These are phyloP conservation scores for Miichthys miiuy DNA, from an alignment of 2,797 vertebrate genomes.

Conservation along the genomic window DNA sequence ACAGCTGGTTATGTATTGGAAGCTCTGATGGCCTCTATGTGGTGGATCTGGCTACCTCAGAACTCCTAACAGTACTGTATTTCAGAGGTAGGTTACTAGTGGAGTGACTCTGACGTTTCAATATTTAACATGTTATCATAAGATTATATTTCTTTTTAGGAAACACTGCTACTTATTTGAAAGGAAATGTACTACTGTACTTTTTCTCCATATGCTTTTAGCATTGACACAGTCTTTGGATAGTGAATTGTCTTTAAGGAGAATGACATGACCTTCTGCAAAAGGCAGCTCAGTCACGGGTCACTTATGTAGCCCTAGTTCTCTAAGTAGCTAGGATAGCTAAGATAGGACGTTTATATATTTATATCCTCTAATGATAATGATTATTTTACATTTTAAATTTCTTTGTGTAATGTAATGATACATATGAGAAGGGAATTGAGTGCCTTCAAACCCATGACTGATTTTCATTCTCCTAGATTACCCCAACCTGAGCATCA, in stretches of 20 bases:
- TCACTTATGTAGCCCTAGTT: not conserved
- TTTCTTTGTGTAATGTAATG: not conserved
- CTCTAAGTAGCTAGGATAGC: not conserved
- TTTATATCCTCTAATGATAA: not conserved
- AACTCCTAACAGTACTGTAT: slow-evolving; percentile 84
- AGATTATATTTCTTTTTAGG: not conserved
- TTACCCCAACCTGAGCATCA: slow-evolving; percentile 80
- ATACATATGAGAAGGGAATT: not conserved
- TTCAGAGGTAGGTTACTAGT: slow-evolving; percentile 84
- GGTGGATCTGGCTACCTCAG: slow-evolving; percentile 88
- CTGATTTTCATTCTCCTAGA: slow-evolving; percentile 61
- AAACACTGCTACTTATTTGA: slow-evolving; percentile 3
- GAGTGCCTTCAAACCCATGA: slow-evolving; percentile 5
- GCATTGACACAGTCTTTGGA: not conserved
- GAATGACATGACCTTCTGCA: not conserved
- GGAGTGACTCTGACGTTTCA: not conserved
- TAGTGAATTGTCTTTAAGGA: not conserved
- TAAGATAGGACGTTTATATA: not conserved
- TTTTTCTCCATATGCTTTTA: not conserved
- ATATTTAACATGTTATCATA: not conserved
- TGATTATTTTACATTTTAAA: too few species aligned
- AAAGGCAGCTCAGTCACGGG: not conserved
- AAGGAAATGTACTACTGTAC: not conserved
- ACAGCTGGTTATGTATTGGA: slow-evolving; percentile 87
- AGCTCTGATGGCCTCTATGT: slow-evolving; percentile 88